Evolutionary conservation across 2,888 invertebrate species (phyloP), one percentile per base, ranked within the genome.

Genomic region (Aleiodes leptofemur): DNA sequence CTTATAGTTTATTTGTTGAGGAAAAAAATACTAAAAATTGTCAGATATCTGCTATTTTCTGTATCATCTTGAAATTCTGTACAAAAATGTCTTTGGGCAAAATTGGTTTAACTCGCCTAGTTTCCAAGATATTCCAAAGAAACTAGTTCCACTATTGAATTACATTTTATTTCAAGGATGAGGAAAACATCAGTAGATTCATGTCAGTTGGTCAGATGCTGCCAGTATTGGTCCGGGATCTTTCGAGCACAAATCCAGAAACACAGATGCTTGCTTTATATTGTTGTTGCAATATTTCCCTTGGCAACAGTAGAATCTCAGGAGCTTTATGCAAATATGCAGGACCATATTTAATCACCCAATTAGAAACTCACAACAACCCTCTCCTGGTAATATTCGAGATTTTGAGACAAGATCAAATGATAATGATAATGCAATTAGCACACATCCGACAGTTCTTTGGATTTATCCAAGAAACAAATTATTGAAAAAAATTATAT

Each of bases 281-380:
- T 23, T 92, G 92, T 80, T 90, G 90, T 69, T 93, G 93, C 79
- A 93, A 93, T 83, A 84, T 93, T 69, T 90, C 92, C 0, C 86
- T 92, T 0, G 92, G 91, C 0, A 91, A 91, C 78, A 34, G 80
- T 0, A 90, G 89, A 72, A 89, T 90, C 0, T 91, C 92, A 70
- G 69, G 81, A 0, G 78, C 88, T 0, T 73, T 93, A 0, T 89
- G 90, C 0, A 92, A 91, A 82, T 89, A 90, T 1, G 89, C 90
- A 0, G 91, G 91, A 0, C 87, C 92, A 0, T 93, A 93, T 82
- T 87, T 93, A 0, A 84, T 91, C 2, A 82, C 86, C 0, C 85
- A 88, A 57, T 77, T 90, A 16, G 86, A 89, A 69, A 88, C 87
- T 57, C 82, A 86, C 57, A 90, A 87, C 71, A 80, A 82, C 79